A percentile compares a stretch with the other conserved stretches of the same genome.
Evolutionary conservation across 1,140 invertebrate species (phyloP).

Genomic region (Musca vetustissima): DNA sequence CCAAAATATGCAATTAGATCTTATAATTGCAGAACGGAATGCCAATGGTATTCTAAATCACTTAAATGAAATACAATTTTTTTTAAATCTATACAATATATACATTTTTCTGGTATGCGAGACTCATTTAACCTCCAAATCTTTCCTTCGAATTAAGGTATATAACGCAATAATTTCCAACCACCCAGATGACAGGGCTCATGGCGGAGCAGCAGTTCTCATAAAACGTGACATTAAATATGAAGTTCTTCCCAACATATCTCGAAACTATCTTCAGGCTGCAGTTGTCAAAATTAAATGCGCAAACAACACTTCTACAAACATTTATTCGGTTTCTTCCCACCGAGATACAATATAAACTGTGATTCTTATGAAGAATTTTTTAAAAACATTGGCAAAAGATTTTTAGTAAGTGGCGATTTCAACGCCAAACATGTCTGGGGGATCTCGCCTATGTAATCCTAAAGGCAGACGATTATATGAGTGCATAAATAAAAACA

Average conservation of each 20-base stretch:
- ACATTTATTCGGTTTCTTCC: too few relatives aligned
- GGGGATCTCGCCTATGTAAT: slow-evolving; percentile 48
- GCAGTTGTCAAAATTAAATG: too few relatives aligned
- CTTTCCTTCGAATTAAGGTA: background rate
- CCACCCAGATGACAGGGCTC: slow-evolving; percentile 19
- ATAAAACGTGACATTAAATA: background rate
- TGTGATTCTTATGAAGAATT: background rate
- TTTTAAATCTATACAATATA: background rate
- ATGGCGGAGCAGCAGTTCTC: slow-evolving; percentile 9
- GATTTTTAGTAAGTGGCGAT: slow-evolving; percentile 28
- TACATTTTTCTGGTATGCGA: background rate
- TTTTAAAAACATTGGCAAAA: too few relatives aligned
- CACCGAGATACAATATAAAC: too few relatives aligned
- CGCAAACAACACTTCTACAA: too few relatives aligned
- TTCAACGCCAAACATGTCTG: slow-evolving; percentile 45
- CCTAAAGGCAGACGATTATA: slow-evolving; percentile 12
- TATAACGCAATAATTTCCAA: background rate
- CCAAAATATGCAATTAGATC: background rate
- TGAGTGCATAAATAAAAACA: slow-evolving; percentile 15
- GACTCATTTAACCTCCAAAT: background rate
- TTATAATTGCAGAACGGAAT: background rate
- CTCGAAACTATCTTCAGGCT: too few relatives aligned
- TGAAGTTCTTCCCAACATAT: too few relatives aligned
- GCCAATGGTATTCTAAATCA: background rate
- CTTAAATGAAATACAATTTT: background rate